A percentile compares a stretch with the other conserved stretches of the same genome.
Evolutionary conservation across 2,113 vertebrate genomes (phyloP).

Genomic region (Brienomyrus longianalis): DNA sequence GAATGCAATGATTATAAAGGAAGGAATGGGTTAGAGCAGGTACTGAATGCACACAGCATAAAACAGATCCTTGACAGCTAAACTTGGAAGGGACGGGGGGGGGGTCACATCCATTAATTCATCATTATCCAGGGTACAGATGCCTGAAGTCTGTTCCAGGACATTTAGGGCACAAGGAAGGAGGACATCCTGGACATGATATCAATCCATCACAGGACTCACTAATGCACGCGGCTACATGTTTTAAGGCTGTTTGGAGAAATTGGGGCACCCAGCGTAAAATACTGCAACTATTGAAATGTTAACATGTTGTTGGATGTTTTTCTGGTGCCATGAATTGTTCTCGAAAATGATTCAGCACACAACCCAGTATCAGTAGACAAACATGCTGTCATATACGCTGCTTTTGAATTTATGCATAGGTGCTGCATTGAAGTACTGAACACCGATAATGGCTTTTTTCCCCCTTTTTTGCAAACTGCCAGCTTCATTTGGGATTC

Average conservation of each 20-base stretch:
- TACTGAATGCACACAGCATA: not conserved
- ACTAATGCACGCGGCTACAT: not conserved
- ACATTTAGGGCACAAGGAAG: not conserved
- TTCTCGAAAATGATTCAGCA: not conserved
- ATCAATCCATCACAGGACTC: not conserved
- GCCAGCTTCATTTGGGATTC: not conserved
- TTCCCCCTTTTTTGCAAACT: not conserved
- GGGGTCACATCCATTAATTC: not conserved
- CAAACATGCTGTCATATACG: not conserved
- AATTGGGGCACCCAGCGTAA: not conserved
- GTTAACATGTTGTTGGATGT: not conserved
- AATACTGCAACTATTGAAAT: not conserved
- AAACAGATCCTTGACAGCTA: not conserved
- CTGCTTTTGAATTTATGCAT: not conserved
- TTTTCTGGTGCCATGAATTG: not conserved
- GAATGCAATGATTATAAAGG: not conserved
- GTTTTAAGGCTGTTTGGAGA: not conserved
- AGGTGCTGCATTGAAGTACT: not conserved
- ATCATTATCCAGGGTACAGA: not conserved
- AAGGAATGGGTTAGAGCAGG: not conserved
- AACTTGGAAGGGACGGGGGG: not conserved
- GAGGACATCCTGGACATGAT: not conserved
- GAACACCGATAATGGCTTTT: not conserved
- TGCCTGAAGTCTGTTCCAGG: not conserved
- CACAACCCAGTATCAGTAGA: not conserved